These are phyloP conservation scores for Nesogale talazaci DNA, from an alignment of 2,113 vertebrate species.

Conservation along the genomic window DNA sequence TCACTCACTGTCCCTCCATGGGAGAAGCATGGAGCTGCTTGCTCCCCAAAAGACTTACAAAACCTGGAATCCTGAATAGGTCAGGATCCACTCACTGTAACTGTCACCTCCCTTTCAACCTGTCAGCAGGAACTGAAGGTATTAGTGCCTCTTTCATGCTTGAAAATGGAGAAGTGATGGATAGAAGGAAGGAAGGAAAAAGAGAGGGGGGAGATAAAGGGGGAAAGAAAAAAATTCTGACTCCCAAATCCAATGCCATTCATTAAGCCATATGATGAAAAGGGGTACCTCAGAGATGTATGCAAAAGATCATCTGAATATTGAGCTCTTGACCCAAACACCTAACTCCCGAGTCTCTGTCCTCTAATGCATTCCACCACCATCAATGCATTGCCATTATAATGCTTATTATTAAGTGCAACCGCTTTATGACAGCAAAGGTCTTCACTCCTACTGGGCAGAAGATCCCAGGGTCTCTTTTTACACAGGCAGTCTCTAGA, in stretches of 20 bases:
- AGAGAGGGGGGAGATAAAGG: too few species aligned
- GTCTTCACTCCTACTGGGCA: slow-evolving; percentile 31
- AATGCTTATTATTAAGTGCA: not conserved
- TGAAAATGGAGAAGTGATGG: not conserved
- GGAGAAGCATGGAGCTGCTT: too few species aligned
- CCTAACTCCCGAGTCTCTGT: not conserved
- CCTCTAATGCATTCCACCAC: rapidly evolving
- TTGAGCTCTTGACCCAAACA: not conserved
- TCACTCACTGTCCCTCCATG: too few species aligned
- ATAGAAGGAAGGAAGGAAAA: not conserved
- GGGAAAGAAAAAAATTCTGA: not conserved
- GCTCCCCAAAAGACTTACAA: too few species aligned
- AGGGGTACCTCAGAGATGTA: not conserved
- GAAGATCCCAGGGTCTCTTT: slow-evolving; percentile 23
- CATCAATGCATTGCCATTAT: slow-evolving; percentile 17
- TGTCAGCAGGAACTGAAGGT: rapidly evolving
- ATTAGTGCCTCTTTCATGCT: not conserved
- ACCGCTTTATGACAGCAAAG: slow-evolving; percentile 60
- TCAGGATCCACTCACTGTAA: too few species aligned
- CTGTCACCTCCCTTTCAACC: too few species aligned
- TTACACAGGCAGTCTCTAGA: not conserved
- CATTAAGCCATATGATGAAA: not conserved
- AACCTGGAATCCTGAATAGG: too few species aligned
- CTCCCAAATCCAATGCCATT: not conserved
- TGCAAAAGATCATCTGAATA: not conserved